phyloP scores from a whole-genome alignment of 2,797 vertebrate species.

The Nannoperca australis region DNA sequence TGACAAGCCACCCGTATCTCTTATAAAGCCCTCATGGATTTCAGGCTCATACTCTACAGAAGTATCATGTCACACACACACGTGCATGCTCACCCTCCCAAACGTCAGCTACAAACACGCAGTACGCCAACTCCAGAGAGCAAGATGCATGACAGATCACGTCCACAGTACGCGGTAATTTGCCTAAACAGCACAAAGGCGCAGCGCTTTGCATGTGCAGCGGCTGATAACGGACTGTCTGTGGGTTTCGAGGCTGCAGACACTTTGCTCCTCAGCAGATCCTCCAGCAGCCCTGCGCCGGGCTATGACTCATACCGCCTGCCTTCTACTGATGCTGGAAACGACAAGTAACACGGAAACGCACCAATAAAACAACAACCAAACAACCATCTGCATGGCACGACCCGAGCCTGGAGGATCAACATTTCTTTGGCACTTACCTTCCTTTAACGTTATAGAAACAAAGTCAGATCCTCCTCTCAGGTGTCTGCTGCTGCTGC shows the following conservation, averaged over 20 bases:
- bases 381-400: neutral
- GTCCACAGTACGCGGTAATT: neutral
- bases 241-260: slow-evolving; percentile 45
- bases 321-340: slow-evolving; percentile 48
- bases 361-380: slow-evolving; percentile 23
- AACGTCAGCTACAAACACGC: neutral
- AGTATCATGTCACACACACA: neutral
- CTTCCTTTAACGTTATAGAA: slow-evolving; percentile 44
- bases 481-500: slow-evolving; percentile 67
- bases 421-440: slow-evolving; percentile 39
- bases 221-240: slow-evolving; percentile 19
- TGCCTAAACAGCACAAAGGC: neutral
- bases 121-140: neutral
- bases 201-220: slow-evolving; percentile 46
- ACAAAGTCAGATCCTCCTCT: slow-evolving; percentile 68
- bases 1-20: neutral
- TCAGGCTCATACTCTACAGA: neutral
- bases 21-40: too few species aligned
- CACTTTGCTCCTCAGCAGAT: slow-evolving; percentile 45
- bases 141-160: slow-evolving; percentile 3
- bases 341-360: slow-evolving; percentile 43
- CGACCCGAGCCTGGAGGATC: neutral
- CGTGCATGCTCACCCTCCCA: neutral
- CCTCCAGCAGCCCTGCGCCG: slow-evolving; percentile 56
- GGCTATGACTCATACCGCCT: slow-evolving; percentile 75